Percentiles rank a stretch among this genome's conserved stretches.
phyloP scores from a whole-genome alignment of 2,888 invertebrate genomes.

The Drosophila siamana region DNA sequence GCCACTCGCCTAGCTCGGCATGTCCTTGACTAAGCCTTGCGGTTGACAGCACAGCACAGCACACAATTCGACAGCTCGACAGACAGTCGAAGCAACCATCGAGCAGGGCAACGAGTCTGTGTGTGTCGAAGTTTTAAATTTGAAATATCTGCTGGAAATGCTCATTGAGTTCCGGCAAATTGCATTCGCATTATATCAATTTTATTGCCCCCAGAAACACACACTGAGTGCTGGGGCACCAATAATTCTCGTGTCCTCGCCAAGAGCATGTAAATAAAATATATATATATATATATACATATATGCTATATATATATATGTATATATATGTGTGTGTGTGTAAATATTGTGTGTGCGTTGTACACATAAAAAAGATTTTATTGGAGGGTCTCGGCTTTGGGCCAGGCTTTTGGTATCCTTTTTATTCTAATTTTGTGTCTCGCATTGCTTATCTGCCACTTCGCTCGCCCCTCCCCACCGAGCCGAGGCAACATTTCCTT shows the following conservation, averaged over 20 bases:
- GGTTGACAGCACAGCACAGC: constrained; percentile 6
- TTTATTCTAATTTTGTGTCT: constrained; percentile 58
- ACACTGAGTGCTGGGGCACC: constrained; percentile 28
- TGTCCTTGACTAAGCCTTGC: constrained; percentile 3
- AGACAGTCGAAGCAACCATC: too few species aligned
- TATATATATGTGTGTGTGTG: not conserved
- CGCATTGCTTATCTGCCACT: constrained; percentile 55
- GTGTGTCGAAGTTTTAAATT: constrained; percentile 17
- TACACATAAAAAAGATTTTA: constrained; percentile 62
- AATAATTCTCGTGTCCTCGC: constrained; percentile 57
- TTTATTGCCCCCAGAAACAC: constrained; percentile 53
- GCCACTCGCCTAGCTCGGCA: constrained; percentile 5
- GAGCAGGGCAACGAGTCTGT: too few species aligned
- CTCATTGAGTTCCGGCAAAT: constrained; percentile 40
- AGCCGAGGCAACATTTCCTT: constrained; percentile 20
- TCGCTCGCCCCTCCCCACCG: not conserved
- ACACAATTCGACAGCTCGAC: not conserved
- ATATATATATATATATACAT: constrained; percentile 15
- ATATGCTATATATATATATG: too few species aligned
- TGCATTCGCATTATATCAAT: constrained; percentile 71
- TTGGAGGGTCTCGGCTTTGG: constrained; percentile 60
- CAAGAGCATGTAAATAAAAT: constrained; percentile 67
- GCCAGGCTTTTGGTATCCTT: constrained; percentile 36
- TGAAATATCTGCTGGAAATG: constrained; percentile 5
- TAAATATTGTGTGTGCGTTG: not conserved